These are phyloP conservation scores for Paratilapia polleni DNA, from an alignment of 2,113 vertebrate species.

Conservation along the genomic window DNA sequence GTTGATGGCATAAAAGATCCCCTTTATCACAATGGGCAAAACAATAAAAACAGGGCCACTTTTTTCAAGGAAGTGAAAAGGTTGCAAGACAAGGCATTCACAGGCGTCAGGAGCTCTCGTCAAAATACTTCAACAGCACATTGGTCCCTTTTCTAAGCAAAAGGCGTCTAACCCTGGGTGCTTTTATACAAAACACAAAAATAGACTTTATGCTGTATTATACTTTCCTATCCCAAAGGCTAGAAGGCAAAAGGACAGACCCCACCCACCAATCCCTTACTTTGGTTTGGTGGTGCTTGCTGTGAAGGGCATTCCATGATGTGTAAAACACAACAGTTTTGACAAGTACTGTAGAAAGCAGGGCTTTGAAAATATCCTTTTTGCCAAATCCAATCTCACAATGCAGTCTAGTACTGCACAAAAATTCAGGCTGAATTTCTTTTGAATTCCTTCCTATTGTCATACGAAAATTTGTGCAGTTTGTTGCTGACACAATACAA, in stretches of 20 bases:
- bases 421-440: constrained; percentile 20
- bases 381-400: constrained; percentile 20
- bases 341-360: constrained; percentile 23
- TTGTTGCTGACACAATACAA: neutral
- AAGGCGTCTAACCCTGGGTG: constrained; percentile 50
- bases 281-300: constrained; percentile 40
- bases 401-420: neutral
- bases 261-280: constrained; percentile 14
- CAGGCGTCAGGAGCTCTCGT: constrained; percentile 24
- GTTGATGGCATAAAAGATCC: constrained; percentile 69
- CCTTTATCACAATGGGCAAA: constrained; percentile 64
- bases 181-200: constrained; percentile 51
- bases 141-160: constrained; percentile 40
- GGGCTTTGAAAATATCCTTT: constrained; percentile 38
- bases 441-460: constrained; percentile 32
- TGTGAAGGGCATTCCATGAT: constrained; percentile 31
- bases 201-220: constrained; percentile 25
- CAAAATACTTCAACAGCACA: constrained; percentile 46
- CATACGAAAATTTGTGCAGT: constrained; percentile 9
- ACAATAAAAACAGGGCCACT: constrained; percentile 48
- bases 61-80: constrained; percentile 50
- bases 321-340: constrained; percentile 30
- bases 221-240: constrained; percentile 23
- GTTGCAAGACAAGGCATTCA: constrained; percentile 48
- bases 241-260: constrained; percentile 41